Percentiles rank a stretch among this genome's conserved stretches.
Evolutionary conservation across 2,113 vertebrate genomes (phyloP).

Genomic region (Poeciliopsis occidentalis): DNA sequence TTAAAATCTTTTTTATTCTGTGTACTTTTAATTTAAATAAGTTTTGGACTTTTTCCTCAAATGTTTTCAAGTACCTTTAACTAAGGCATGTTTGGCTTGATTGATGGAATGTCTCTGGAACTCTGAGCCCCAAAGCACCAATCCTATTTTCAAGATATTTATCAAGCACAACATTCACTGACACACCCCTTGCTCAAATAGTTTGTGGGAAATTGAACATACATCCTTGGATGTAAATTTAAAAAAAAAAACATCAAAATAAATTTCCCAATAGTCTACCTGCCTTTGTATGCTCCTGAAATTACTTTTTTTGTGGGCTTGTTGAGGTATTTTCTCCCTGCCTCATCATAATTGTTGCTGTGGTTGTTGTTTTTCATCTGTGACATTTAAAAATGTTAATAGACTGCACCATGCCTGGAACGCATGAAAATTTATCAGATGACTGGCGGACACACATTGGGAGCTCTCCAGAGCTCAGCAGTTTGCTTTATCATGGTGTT

Average conservation of each 20-base stretch:
- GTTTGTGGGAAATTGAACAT: neutral
- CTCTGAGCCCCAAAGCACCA: neutral
- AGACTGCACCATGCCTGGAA: conserved; percentile 35
- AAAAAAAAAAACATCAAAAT: neutral
- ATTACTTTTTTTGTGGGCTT: neutral
- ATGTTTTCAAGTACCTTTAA: neutral
- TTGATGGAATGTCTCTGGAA: neutral
- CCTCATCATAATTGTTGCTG: conserved; percentile 53
- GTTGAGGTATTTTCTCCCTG: conserved; percentile 16
- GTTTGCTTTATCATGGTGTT: conserved; percentile 33
- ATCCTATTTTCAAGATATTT: neutral
- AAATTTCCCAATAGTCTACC: neutral
- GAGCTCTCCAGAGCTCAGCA: conserved; percentile 38
- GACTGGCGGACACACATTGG: conserved; percentile 38
- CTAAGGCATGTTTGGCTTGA: neutral
- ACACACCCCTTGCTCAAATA: neutral
- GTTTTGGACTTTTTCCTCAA: neutral
- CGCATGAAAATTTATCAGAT: conserved; percentile 57
- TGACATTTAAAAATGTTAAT: conserved; percentile 76
- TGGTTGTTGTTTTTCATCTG: conserved; percentile 52
- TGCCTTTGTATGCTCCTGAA: neutral
- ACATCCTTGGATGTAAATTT: neutral
- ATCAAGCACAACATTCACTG: neutral
- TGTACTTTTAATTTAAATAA: neutral
- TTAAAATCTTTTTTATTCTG: neutral